These are phyloP conservation scores for Halichondria panicea DNA, from an alignment of 37 sponge, comb jelly and placozoan genomes.

Conservation along the genomic window DNA sequence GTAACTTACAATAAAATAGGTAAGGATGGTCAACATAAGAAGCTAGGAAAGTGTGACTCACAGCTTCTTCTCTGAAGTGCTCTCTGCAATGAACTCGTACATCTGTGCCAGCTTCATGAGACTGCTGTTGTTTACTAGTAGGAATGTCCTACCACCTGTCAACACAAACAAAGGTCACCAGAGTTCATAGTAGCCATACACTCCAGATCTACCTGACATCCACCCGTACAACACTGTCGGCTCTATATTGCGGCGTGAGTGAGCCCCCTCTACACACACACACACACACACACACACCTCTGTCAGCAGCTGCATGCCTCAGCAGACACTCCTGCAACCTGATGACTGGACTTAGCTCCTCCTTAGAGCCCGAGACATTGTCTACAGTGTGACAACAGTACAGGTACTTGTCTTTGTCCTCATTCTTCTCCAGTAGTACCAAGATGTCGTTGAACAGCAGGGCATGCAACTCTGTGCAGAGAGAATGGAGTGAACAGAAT, in stretches of 20 bases:
- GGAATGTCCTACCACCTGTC: constrained; percentile 63
- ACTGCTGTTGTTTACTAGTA: constrained; percentile 59
- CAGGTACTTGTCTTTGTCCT: constrained; percentile 50
- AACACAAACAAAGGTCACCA: background rate
- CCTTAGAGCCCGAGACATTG: constrained; percentile 40
- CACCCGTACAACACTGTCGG: no score
- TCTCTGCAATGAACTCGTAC: constrained; percentile 75
- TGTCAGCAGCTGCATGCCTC: constrained; percentile 61
- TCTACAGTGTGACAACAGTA: constrained; percentile 61
- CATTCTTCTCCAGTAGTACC: constrained; percentile 62
- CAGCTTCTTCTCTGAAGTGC: constrained; percentile 56
- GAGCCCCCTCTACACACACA: no score
- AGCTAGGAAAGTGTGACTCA: constrained; percentile 30
- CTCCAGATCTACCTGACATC: no score
- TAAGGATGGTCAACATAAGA: background rate
- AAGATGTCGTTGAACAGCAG: constrained; percentile 72
- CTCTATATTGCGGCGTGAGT: no score
- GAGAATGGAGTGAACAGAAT: no score
- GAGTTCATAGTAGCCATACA: background rate
- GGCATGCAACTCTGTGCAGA: constrained; percentile 65
- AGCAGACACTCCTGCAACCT: constrained; percentile 55
- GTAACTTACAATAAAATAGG: background rate
- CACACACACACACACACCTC: constrained; percentile 55
- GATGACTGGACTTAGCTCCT: constrained; percentile 71
- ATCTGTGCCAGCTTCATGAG: constrained; percentile 68